phyloP scores from a whole-genome alignment of 2,797 vertebrate species.

The Typhlichthys eigenmanni region DNA sequence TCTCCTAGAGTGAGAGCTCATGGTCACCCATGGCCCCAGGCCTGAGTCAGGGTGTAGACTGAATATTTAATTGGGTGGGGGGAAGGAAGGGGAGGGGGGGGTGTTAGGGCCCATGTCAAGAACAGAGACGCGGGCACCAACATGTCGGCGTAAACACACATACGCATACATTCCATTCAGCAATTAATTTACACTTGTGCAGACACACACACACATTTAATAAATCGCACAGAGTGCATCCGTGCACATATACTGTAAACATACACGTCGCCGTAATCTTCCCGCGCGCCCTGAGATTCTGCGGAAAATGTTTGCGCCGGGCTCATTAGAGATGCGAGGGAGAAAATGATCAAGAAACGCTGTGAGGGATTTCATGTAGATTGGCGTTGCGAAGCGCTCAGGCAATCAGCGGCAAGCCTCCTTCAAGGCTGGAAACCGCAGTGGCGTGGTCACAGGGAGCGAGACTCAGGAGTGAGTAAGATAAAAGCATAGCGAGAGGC shows the following conservation, averaged over 20 bases:
- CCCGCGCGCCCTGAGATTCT: neutral
- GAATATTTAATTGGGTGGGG: conserved; percentile 31
- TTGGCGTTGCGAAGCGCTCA: conserved; percentile 61
- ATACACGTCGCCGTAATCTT: conserved; percentile 7
- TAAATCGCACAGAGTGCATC: neutral
- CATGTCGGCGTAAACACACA: conserved; percentile 6
- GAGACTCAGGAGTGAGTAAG: conserved; percentile 24
- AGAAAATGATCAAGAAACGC: conserved; percentile 61
- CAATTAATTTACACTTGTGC: neutral
- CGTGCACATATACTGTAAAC: conserved; percentile 8
- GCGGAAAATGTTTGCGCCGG: conserved; percentile 30
- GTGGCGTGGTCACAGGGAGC: conserved; percentile 60
- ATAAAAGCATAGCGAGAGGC: conserved; percentile 6
- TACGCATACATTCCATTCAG: conserved; percentile 9
- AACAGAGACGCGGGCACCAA: neutral
- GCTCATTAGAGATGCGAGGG: conserved; percentile 66
- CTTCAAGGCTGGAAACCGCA: conserved; percentile 52
- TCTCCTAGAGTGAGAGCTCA: conserved; percentile 36
- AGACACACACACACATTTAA: neutral
- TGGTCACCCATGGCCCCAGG: conserved; percentile 24
- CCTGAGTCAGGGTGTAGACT: conserved; percentile 37
- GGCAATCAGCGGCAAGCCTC: conserved; percentile 68
- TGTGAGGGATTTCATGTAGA: conserved; percentile 69
- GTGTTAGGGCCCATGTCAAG: conserved; percentile 15
- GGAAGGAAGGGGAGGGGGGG: conserved; percentile 11